Conservation (phyloP, 2,113 vertebrate genomes). For the Caranx ignobilis region DNA sequence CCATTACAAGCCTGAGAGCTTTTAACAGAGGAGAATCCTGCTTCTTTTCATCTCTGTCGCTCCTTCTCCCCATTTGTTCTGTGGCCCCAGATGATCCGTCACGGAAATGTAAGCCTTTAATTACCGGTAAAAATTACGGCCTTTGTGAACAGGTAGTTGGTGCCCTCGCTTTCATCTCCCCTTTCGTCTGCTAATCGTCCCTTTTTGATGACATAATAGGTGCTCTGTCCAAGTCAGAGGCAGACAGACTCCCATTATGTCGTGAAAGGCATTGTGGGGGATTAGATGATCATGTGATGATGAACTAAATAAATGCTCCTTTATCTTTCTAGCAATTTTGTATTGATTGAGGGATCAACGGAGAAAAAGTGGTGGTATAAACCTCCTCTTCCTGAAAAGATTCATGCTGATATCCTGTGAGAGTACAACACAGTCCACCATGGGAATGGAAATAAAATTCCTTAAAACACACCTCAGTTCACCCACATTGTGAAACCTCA, state of each 20-base stretch:
- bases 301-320: conserved; percentile 56
- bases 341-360: conserved; percentile 25
- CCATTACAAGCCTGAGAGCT: conserved; percentile 73
- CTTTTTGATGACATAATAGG: conserved; percentile 79
- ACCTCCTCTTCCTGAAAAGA: conserved; percentile 5
- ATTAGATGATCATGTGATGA: conserved; percentile 58
- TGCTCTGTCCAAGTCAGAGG: conserved; percentile 52
- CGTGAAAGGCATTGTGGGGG: conserved; percentile 50
- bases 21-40: conserved; percentile 71
- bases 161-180: conserved; percentile 65
- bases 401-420: not conserved
- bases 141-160: conserved; percentile 78
- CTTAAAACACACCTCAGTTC: conserved; percentile 4
- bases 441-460: conserved; percentile 19
- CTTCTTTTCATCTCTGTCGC: conserved; percentile 62
- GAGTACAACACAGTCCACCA: not conserved
- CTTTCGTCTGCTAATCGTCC: conserved; percentile 69
- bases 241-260: conserved; percentile 61
- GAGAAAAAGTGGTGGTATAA: conserved; percentile 1
- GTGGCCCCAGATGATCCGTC: conserved; percentile 64
- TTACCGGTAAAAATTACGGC: conserved; percentile 74
- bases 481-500: not conserved
- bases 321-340: conserved; percentile 47
- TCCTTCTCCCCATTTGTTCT: conserved; percentile 65
- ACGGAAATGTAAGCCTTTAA: conserved; percentile 78